Evolutionary conservation across 2,797 vertebrate species (phyloP), one percentile per base, ranked within the genome.

Genomic region (Mergus octosetaceus): DNA sequence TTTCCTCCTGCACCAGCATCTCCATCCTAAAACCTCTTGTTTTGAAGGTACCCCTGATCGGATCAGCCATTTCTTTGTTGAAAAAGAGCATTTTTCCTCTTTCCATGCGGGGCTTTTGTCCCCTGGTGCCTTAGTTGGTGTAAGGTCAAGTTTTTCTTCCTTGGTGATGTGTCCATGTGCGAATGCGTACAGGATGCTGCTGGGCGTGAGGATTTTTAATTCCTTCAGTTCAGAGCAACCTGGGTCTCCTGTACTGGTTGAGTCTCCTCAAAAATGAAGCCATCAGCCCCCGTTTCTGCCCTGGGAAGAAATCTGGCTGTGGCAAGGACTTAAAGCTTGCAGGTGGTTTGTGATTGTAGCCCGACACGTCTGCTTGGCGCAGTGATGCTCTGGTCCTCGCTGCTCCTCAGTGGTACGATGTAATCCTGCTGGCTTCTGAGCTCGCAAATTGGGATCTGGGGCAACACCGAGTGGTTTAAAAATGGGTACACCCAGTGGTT

Each of bases 191-290:
- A 21, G 32, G 61, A 5, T 43, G 13, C n/a, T 32, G 19, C 38
- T 38, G 60, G 43, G 58, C 2, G 8, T 20, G 61, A 64, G 38
- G 38, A 20, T 21, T 41, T 89, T 58, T 30, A 22, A 43, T 70
- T 69, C 34, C 43, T 51, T 24, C 5, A 0, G 3, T 72, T 41
- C 45, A 45, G 85, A 69, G 32, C 61, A 62, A 1, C 3, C 1
- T 45, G 51, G 53, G 53, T 84, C 65, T 75, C 47, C n/a, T 1
- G 0, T 47, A 32, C 51, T 41, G 32, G 14, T 34, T 0, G 0
- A 47, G 28, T 12, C 36, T 14, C 18, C 9, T 19, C n/a, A 43
- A 7, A 91, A 82, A 7, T 27, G 19, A 68, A 21, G n/a, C 58
- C 11, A 14, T 16, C 14, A 8, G 60, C 69, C 51, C 43, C 54